These are phyloP conservation scores for Temnothorax ravouxi DNA, from an alignment of 2,888 invertebrate species.

Conservation along the genomic window DNA sequence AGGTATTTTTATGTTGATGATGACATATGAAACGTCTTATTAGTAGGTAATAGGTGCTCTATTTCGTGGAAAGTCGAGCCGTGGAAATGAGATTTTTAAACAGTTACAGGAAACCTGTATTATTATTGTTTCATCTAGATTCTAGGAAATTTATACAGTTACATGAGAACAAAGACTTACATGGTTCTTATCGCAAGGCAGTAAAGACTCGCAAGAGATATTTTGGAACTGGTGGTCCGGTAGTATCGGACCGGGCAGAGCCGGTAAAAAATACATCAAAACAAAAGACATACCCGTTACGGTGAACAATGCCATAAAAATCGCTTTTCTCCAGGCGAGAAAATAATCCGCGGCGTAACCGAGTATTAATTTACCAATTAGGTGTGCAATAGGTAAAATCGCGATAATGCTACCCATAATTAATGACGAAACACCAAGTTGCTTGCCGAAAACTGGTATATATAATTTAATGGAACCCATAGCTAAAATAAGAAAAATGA, in stretches of 20 bases:
- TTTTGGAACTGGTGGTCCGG: too few species aligned
- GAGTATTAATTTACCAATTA: conserved; percentile 92
- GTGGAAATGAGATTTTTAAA: not conserved
- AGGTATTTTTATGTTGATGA: not conserved
- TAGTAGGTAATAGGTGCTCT: not conserved
- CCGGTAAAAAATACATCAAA: conserved; percentile 90
- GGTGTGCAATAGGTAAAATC: conserved; percentile 91
- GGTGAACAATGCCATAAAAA: conserved; percentile 90
- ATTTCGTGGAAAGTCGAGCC: too few species aligned
- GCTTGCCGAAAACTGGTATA: too few species aligned
- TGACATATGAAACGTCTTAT: not conserved
- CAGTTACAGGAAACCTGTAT: not conserved
- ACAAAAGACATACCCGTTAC: conserved; percentile 90
- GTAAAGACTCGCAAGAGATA: conserved; percentile 62
- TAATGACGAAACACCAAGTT: conserved; percentile 88
- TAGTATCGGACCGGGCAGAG: conserved; percentile 71
- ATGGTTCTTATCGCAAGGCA: conserved; percentile 51
- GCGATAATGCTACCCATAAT: conserved; percentile 93
- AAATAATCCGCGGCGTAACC: conserved; percentile 93
- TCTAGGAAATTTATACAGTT: not conserved
- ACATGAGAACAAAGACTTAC: conserved; percentile 48
- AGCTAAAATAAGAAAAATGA: too few species aligned
- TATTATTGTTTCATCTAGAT: not conserved
- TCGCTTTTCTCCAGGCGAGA: conserved; percentile 90
- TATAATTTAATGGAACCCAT: too few species aligned